Conservation (phyloP, 2,113 vertebrate genomes). For the Mesitornis unicolor region DNA sequence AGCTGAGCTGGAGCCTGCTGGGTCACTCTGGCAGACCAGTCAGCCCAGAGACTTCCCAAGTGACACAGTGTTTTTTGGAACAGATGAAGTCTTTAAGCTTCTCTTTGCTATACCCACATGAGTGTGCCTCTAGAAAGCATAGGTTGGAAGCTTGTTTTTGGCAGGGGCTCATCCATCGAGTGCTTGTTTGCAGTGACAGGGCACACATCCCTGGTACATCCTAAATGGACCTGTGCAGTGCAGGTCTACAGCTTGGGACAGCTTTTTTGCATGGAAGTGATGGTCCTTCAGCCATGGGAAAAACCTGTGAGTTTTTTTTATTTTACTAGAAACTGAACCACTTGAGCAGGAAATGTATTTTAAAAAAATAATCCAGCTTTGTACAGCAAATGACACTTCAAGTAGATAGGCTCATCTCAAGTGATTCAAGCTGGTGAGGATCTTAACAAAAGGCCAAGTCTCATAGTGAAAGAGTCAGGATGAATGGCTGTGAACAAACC, state of each 20-base stretch:
- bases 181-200: neutral
- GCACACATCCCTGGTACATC: rapidly evolving
- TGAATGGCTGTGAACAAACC: neutral
- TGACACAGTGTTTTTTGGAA: neutral
- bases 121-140: neutral
- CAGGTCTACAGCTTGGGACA: neutral
- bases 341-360: neutral
- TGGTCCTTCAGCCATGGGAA: neutral
- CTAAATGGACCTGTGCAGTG: neutral
- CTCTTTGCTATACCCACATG: neutral
- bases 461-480: neutral
- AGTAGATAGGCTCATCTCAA: neutral
- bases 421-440: neutral
- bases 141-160: neutral
- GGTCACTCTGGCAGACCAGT: neutral
- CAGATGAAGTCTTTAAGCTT: neutral
- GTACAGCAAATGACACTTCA: neutral
- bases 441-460: neutral
- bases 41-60: neutral
- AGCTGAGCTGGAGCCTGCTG: neutral
- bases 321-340: neutral
- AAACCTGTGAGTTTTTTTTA: neutral
- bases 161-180: neutral
- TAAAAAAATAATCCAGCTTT: neutral
- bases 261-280: neutral